phyloP scores from a whole-genome alignment of 2,113 vertebrate species.

The Syrmaticus mikado region DNA sequence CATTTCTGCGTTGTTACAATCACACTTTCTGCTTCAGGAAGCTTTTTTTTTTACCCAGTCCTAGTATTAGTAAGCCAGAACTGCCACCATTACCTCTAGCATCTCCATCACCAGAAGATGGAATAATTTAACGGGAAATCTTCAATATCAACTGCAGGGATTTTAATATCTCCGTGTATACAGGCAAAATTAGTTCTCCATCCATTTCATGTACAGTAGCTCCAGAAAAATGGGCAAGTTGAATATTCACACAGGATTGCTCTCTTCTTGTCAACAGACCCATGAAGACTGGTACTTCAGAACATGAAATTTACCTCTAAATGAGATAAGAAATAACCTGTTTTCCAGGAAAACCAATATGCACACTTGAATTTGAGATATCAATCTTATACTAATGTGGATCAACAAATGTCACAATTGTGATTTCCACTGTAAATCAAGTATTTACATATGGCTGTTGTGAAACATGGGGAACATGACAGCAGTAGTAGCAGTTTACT shows the following conservation, averaged over 20 bases:
- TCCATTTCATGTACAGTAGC: background rate
- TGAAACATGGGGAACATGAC: background rate
- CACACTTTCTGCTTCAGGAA: background rate
- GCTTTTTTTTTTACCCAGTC: background rate
- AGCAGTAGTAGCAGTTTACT: background rate
- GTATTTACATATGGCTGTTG: background rate
- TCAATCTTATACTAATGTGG: background rate
- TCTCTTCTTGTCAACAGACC: background rate
- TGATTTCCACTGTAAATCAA: background rate
- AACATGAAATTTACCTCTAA: background rate
- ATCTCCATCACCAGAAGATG: background rate
- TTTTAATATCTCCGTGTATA: background rate
- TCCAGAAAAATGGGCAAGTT: background rate
- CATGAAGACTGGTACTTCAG: background rate
- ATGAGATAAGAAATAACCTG: background rate
- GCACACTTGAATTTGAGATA: background rate
- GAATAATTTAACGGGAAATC: background rate
- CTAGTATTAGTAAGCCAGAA: background rate
- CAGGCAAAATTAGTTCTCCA: background rate
- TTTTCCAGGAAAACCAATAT: background rate
- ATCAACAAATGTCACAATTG: background rate
- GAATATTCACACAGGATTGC: background rate
- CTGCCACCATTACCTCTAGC: background rate
- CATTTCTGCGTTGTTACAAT: slow-evolving; percentile 3
- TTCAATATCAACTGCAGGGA: background rate